phyloP scores from a whole-genome alignment of 23 tunicate genomes.

The Trididemnum clinides region DNA sequence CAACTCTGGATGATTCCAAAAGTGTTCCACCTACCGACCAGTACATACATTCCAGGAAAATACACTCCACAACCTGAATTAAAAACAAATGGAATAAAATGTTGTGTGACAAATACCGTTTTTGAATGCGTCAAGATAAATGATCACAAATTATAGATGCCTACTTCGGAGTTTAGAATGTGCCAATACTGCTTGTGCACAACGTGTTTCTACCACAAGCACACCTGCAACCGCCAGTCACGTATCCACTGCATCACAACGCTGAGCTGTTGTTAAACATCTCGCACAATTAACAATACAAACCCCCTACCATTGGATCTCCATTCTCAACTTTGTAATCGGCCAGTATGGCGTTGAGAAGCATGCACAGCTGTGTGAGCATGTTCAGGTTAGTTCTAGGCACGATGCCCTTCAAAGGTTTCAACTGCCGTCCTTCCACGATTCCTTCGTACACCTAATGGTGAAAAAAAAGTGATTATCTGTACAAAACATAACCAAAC shows the following conservation, averaged over 20 bases:
- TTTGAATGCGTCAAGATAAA: no score
- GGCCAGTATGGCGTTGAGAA: slow-evolving; percentile 81
- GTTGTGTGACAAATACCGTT: no score
- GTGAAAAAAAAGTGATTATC: no score
- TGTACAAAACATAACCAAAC: no score
- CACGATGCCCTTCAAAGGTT: slow-evolving; percentile 91
- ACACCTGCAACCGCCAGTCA: no score
- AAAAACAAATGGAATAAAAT: no score
- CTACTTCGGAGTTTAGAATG: not conserved
- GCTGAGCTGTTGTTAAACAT: no score
- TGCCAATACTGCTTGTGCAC: no score
- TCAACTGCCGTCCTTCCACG: slow-evolving; percentile 87
- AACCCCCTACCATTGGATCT: slow-evolving; percentile 83
- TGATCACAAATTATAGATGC: no score
- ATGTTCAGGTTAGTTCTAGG: slow-evolving; percentile 95
- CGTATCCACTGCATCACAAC: no score
- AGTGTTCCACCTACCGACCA: slow-evolving; percentile 99
- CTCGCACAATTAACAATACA: no score
- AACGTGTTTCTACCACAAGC: no score
- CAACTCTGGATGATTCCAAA: slow-evolving; percentile 68
- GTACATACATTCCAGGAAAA: slow-evolving; percentile 89
- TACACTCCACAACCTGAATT: slow-evolving; percentile 90
- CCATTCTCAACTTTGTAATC: slow-evolving; percentile 79
- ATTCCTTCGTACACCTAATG: slow-evolving; percentile 98
- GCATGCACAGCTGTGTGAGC: slow-evolving; percentile 95